Conservation (phyloP, 2,888 invertebrate genomes). For the Melipona bicolor region DNA sequence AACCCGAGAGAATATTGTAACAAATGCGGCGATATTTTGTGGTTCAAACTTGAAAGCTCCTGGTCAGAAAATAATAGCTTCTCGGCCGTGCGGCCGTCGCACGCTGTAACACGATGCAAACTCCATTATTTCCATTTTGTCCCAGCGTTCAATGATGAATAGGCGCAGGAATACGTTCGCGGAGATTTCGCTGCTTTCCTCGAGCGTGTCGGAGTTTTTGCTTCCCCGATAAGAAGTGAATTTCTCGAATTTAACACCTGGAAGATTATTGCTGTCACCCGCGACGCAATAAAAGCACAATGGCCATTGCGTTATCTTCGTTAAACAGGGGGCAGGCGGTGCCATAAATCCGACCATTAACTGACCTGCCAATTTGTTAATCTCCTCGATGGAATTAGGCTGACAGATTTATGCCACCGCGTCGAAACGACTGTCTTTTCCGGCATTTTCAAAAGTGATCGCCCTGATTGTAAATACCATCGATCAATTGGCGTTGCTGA, state of each 20-base stretch:
- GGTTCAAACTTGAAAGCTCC: too few relatives aligned
- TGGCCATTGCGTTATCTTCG: background rate
- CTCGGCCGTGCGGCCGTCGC: background rate
- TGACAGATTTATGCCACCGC: background rate
- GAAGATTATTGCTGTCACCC: background rate
- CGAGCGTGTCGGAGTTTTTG: too few relatives aligned
- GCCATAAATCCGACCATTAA: background rate
- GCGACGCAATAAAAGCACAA: background rate
- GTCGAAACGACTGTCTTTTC: background rate
- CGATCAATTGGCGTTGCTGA: background rate
- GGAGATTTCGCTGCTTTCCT: too few relatives aligned
- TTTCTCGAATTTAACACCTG: background rate
- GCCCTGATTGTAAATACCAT: background rate
- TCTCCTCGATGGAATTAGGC: background rate
- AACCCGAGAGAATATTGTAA: too few relatives aligned
- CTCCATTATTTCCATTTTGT: too few relatives aligned
- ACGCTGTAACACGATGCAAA: too few relatives aligned
- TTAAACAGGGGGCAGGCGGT: background rate
- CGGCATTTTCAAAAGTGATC: background rate
- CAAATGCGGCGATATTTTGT: too few relatives aligned
- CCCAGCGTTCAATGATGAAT: too few relatives aligned
- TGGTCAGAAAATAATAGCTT: background rate
- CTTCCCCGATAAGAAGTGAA: too few relatives aligned
- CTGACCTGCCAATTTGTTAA: constrained; percentile 6
- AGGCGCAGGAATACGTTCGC: too few relatives aligned